Conservation (phyloP, 2,888 invertebrate genomes). For the Brachypterus glaber region DNA sequence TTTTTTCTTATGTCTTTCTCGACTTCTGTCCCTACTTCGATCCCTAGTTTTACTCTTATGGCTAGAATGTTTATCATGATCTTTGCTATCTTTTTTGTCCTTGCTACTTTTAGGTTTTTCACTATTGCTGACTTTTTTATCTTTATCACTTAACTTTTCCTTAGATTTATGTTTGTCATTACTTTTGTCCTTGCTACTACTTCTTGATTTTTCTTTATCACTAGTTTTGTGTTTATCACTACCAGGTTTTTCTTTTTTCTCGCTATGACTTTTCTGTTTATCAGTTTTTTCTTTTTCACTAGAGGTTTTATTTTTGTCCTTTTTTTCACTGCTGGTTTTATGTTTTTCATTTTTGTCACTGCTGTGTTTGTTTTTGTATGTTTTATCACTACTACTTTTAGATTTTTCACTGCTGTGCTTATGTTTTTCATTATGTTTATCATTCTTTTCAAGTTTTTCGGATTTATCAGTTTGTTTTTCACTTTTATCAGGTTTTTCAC, state of each 20-base stretch:
- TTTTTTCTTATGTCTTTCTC: slow-evolving; percentile 14
- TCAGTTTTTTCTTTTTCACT: slow-evolving; percentile 10
- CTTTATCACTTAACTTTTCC: slow-evolving; percentile 10
- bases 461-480: slow-evolving; percentile 10
- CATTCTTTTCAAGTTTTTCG: slow-evolving; percentile 14
- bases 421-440: slow-evolving; percentile 10
- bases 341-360: slow-evolving; percentile 7
- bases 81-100: slow-evolving; percentile 21
- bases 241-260: slow-evolving; percentile 9
- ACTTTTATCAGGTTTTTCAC: background rate
- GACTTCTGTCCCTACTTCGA: slow-evolving; percentile 25
- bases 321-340: slow-evolving; percentile 14
- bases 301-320: slow-evolving; percentile 10
- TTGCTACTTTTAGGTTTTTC: slow-evolving; percentile 24
- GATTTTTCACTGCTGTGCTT: slow-evolving; percentile 12
- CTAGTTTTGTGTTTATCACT: slow-evolving; percentile 15
- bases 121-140: slow-evolving; percentile 12
- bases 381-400: slow-evolving; percentile 11
- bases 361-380: slow-evolving; percentile 7
- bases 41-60: slow-evolving; percentile 8
- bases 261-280: slow-evolving; percentile 12
- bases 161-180: slow-evolving; percentile 29
- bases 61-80: slow-evolving; percentile 16
- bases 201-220: slow-evolving; percentile 10
- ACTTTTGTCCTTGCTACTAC: slow-evolving; percentile 18